Evolutionary conservation across 2,113 vertebrate species (phyloP).

Genomic region (Phyllopteryx taeniolatus): DNA sequence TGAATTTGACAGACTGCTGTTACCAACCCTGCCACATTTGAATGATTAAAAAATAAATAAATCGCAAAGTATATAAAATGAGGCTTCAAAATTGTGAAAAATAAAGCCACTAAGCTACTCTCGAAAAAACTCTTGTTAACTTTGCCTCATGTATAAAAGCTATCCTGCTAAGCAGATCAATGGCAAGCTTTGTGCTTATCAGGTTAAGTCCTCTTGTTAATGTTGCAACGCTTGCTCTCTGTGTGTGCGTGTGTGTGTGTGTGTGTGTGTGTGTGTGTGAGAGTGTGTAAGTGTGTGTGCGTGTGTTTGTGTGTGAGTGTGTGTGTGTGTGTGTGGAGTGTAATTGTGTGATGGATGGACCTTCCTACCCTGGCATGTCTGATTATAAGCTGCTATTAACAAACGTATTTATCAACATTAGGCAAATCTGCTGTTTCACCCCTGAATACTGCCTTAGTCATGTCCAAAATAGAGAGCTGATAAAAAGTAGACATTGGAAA

Average conservation of each 20-base stretch:
- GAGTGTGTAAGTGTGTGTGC: slow-evolving; percentile 28
- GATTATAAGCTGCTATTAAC: slow-evolving; percentile 52
- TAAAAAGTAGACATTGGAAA: slow-evolving; percentile 11
- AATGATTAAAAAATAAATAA: too few relatives aligned
- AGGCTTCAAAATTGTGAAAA: too few relatives aligned
- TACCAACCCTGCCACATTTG: too few relatives aligned
- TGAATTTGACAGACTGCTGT: too few relatives aligned
- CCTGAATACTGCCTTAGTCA: background rate
- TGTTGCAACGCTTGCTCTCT: slow-evolving; percentile 29
- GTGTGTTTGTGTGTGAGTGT: too few relatives aligned
- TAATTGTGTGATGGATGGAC: slow-evolving; percentile 58
- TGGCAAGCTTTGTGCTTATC: slow-evolving; percentile 63
- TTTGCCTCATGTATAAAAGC: slow-evolving; percentile 49
- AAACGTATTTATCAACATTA: slow-evolving; percentile 61
- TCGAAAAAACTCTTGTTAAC: slow-evolving; percentile 43
- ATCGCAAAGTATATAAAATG: too few relatives aligned
- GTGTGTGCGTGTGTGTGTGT: slow-evolving; percentile 13
- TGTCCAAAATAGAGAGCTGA: slow-evolving; percentile 2
- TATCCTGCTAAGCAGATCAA: slow-evolving; percentile 63
- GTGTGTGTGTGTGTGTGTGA: slow-evolving; percentile 13
- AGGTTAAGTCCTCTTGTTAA: slow-evolving; percentile 56
- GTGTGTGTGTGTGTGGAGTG: slow-evolving; percentile 18
- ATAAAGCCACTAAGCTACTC: too few relatives aligned
- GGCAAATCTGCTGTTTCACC: slow-evolving; percentile 20
- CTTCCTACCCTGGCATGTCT: slow-evolving; percentile 40